These are phyloP conservation scores for Oceanodroma leucorhoa DNA, from an alignment of 2,797 vertebrate genomes.

Conservation along the genomic window DNA sequence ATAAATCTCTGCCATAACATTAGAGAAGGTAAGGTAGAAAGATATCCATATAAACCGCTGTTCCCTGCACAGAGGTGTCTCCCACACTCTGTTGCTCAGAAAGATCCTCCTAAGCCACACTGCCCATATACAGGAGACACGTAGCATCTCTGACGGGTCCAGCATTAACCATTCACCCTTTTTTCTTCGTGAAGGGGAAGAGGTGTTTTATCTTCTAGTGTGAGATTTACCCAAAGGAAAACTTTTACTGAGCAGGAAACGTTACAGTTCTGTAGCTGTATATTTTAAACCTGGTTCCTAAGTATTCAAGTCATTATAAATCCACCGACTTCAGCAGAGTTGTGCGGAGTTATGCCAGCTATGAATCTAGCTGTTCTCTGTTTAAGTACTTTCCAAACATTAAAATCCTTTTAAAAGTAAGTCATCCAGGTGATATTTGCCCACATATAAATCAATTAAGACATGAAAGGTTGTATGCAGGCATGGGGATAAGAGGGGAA, in stretches of 20 bases:
- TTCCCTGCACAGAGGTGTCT: background rate
- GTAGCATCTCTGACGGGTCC: background rate
- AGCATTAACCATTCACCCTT: background rate
- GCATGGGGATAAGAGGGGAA: background rate
- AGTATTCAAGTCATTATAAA: slow-evolving; percentile 24
- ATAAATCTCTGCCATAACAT: background rate
- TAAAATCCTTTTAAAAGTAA: slow-evolving; percentile 3
- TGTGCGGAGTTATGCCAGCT: background rate
- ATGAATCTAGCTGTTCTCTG: slow-evolving; percentile 10
- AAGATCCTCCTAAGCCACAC: background rate
- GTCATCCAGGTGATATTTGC: slow-evolving; percentile 7
- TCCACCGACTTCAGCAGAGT: slow-evolving; percentile 31
- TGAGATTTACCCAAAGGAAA: background rate
- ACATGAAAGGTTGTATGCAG: background rate
- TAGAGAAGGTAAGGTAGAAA: background rate
- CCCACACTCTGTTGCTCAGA: background rate
- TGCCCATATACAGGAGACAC: background rate
- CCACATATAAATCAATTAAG: background rate
- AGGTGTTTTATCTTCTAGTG: background rate
- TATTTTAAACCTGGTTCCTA: slow-evolving; percentile 33
- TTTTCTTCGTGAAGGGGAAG: background rate
- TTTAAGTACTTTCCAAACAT: slow-evolving; percentile 2
- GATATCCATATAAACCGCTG: background rate
- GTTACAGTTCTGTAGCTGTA: background rate
- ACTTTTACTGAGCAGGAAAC: background rate